Conservation (phyloP, 1,140 invertebrate species). For the Himalopsyche phryganea region DNA sequence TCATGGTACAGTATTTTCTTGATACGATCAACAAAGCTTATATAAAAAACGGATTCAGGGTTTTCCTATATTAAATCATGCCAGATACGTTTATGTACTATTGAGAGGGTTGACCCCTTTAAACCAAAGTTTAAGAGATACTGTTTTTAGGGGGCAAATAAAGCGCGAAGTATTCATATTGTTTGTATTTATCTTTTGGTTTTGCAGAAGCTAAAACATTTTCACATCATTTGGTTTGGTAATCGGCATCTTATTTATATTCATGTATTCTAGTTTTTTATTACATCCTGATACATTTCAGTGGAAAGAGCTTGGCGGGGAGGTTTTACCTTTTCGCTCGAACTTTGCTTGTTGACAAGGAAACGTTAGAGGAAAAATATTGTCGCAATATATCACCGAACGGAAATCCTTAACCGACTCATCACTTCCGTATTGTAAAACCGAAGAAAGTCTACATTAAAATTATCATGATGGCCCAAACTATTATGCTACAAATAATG, state of each 20-base stretch:
- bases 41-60: too few relatives aligned
- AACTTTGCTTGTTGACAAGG: constrained; percentile 31
- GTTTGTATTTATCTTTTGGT: constrained; percentile 13
- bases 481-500: too few relatives aligned
- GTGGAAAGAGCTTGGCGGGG: not conserved
- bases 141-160: not conserved
- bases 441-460: not conserved
- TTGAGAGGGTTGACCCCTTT: too few relatives aligned
- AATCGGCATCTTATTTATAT: constrained; percentile 27
- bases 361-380: constrained; percentile 35
- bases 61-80: too few relatives aligned
- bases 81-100: too few relatives aligned
- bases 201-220: constrained; percentile 11
- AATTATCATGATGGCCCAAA: too few relatives aligned
- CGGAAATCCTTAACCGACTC: constrained; percentile 33
- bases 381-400: constrained; percentile 31
- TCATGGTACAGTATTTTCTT: too few relatives aligned
- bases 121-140: not conserved
- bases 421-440: constrained; percentile 28
- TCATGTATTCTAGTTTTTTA: constrained; percentile 32
- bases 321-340: constrained; percentile 1
- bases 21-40: too few relatives aligned
- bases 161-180: not conserved
- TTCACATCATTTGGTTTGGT: constrained; percentile 31
- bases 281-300: constrained; percentile 27